Percentiles rank a stretch among this genome's conserved stretches.
phyloP scores from a whole-genome alignment of 2,888 invertebrate genomes.

The Ornithoptera alexandrae region DNA sequence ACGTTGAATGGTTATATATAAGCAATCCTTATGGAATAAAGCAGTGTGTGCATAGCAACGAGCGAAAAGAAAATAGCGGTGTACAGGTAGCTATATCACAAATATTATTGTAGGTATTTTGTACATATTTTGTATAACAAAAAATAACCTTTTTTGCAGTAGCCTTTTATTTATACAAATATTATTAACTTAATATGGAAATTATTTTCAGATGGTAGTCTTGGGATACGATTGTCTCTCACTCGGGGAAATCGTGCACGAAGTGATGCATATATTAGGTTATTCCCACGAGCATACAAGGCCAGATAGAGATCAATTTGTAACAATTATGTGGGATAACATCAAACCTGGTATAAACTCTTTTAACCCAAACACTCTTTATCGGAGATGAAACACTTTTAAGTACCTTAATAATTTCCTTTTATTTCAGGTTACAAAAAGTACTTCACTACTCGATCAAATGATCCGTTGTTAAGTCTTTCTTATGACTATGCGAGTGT shows the following conservation, averaged over 20 bases:
- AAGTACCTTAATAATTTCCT: not conserved
- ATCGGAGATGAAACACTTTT: not conserved
- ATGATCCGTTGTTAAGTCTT: conserved; percentile 44
- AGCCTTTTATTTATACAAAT: not conserved
- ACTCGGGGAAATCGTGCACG: conserved; percentile 86
- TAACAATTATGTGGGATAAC: conserved; percentile 84
- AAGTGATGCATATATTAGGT: conserved; percentile 89
- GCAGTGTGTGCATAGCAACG: conserved; percentile 72
- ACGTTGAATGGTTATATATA: conserved; percentile 66
- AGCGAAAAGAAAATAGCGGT: conserved; percentile 53
- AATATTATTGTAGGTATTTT: not conserved
- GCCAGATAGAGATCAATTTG: conserved; percentile 84
- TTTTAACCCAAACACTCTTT: not conserved
- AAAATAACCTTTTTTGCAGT: not conserved
- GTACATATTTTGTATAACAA: not conserved
- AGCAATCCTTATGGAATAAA: conserved; percentile 64
- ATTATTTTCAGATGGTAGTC: conserved; percentile 55
- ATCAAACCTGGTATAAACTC: conserved; percentile 79
- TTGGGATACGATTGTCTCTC: conserved; percentile 76
- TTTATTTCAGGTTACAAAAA: conserved; percentile 77
- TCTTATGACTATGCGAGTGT: conserved; percentile 88
- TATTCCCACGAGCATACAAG: conserved; percentile 90
- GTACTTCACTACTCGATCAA: conserved; percentile 79
- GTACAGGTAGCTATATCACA: conserved; percentile 52
- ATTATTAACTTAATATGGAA: not conserved